Percentiles rank a stretch among this genome's conserved stretches.
phyloP scores from a whole-genome alignment of 2,888 invertebrate genomes.

The Baccha elongata region DNA sequence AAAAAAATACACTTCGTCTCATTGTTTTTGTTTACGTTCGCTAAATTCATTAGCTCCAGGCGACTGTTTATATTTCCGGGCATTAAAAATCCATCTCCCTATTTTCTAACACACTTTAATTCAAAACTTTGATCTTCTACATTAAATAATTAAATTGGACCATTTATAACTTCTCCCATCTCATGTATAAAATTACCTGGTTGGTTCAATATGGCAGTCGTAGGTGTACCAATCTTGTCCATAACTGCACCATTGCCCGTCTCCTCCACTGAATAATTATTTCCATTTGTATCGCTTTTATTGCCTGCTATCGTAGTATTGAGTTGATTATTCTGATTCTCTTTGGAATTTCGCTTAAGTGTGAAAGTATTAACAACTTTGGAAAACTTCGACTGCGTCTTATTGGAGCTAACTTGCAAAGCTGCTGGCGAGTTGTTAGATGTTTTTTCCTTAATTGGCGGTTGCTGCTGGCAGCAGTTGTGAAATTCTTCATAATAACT shows the following conservation, averaged over 20 bases:
- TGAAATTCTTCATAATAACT: constrained; percentile 68
- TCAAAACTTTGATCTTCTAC: not conserved
- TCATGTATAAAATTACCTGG: constrained; percentile 60
- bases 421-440: constrained; percentile 23
- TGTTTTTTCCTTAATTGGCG: constrained; percentile 56
- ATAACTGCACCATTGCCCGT: constrained; percentile 54
- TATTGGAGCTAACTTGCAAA: constrained; percentile 44
- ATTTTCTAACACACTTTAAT: too few relatives aligned
- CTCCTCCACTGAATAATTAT: constrained; percentile 47
- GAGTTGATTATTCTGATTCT: constrained; percentile 61
- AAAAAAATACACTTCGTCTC: too few relatives aligned
- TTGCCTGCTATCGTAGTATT: constrained; percentile 42
- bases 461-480: constrained; percentile 60
- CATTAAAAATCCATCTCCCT: too few relatives aligned
- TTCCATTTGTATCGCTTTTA: constrained; percentile 61
- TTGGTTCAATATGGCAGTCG: constrained; percentile 30
- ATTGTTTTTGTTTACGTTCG: too few relatives aligned
- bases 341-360: constrained; percentile 77
- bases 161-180: too few relatives aligned
- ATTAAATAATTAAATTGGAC: too few relatives aligned
- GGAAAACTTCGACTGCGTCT: constrained; percentile 75
- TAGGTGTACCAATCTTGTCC: constrained; percentile 62
- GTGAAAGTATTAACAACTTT: constrained; percentile 79
- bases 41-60: too few relatives aligned
- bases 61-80: too few relatives aligned